Evolutionary conservation across 2,888 invertebrate species (phyloP).

Genomic region (Bombylius discolor): DNA sequence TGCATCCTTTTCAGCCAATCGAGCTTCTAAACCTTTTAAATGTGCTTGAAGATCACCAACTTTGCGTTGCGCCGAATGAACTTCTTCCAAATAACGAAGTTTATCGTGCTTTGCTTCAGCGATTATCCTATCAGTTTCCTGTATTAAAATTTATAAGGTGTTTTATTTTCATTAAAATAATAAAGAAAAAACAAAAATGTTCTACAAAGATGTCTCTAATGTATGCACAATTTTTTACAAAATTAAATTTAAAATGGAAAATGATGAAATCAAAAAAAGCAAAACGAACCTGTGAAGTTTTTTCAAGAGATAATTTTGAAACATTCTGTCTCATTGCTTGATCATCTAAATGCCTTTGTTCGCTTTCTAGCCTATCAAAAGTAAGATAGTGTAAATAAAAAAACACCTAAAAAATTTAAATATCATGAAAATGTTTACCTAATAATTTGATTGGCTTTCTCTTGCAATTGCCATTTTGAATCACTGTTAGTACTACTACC

Average conservation of each 20-base stretch:
- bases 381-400: too few species aligned
- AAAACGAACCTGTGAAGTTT: conserved; percentile 21
- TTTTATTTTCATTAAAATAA: conserved; percentile 6
- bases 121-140: conserved; percentile 72
- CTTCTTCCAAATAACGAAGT: conserved; percentile 78
- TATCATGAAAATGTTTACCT: conserved; percentile 13
- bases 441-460: conserved; percentile 59
- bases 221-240: too few species aligned
- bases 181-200: background rate
- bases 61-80: conserved; percentile 72
- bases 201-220: too few species aligned
- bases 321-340: conserved; percentile 66
- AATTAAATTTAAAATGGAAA: too few species aligned
- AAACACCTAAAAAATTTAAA: background rate
- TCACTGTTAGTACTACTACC: conserved; percentile 34
- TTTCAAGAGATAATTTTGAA: conserved; percentile 53
- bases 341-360: conserved; percentile 72
- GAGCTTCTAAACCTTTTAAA: conserved; percentile 76
- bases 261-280: background rate
- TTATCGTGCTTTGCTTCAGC: conserved; percentile 77
- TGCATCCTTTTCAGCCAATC: conserved; percentile 77
- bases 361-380: conserved; percentile 51
- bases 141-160: conserved; percentile 28
- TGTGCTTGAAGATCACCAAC: conserved; percentile 75
- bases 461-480: conserved; percentile 49